Percentiles rank a stretch among this genome's conserved stretches.
These are phyloP conservation scores for Vireo altiloquus DNA, from an alignment of 2,113 vertebrate genomes.

Conservation along the genomic window DNA sequence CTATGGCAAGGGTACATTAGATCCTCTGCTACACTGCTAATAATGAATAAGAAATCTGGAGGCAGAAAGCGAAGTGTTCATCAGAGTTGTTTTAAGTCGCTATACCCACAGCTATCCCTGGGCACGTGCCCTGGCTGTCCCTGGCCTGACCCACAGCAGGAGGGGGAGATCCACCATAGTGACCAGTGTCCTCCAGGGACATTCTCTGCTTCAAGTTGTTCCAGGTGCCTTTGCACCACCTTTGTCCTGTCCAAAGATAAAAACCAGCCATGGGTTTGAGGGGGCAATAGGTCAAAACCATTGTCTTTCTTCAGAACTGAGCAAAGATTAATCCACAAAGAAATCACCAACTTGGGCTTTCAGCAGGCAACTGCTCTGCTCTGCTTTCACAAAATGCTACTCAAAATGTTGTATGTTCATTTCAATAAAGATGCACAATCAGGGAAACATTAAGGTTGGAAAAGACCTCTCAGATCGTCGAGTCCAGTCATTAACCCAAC, in stretches of 20 bases:
- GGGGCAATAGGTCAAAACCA: background rate
- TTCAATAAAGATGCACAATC: background rate
- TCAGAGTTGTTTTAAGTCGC: background rate
- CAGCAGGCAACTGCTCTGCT: background rate
- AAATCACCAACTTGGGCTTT: background rate
- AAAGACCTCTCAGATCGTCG: background rate
- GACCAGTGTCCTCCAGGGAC: background rate
- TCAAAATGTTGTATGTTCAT: background rate
- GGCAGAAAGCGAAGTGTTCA: background rate
- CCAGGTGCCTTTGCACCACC: background rate
- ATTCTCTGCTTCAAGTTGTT: background rate
- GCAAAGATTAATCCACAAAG: background rate
- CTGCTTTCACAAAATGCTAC: background rate
- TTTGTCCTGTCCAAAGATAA: background rate
- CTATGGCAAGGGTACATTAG: background rate
- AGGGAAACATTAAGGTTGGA: background rate
- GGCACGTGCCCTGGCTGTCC: background rate
- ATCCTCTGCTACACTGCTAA: background rate
- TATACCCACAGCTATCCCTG: background rate
- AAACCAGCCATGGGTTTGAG: background rate
- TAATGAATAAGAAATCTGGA: background rate
- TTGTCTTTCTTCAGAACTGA: background rate
- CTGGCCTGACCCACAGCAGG: rapidly evolving
- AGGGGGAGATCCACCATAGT: background rate
- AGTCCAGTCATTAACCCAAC: background rate